These are phyloP conservation scores for Ceratothoa steindachneri DNA, from an alignment of 2,888 invertebrate species.

Conservation along the genomic window DNA sequence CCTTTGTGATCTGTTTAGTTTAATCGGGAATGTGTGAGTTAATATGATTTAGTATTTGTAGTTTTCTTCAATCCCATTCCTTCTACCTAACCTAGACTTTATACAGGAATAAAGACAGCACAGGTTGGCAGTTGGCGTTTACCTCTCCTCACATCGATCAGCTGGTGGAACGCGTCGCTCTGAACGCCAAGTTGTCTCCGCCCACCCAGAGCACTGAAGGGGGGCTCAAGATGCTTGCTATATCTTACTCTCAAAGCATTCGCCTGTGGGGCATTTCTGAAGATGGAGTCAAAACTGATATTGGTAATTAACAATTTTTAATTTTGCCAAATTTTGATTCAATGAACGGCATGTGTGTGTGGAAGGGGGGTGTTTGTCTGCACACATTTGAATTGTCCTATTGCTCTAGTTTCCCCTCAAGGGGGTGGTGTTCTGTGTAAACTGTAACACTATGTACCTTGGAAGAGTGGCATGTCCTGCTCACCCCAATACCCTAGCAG, in stretches of 20 bases:
- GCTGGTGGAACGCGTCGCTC: conserved; percentile 83
- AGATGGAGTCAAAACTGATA: conserved; percentile 68
- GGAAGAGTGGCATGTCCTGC: too few species aligned
- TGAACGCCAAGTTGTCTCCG: conserved; percentile 63
- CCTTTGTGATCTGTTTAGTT: too few species aligned
- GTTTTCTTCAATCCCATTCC: too few species aligned
- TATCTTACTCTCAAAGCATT: conserved; percentile 71
- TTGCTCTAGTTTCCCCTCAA: too few species aligned
- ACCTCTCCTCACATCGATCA: conserved; percentile 87
- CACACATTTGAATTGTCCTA: too few species aligned
- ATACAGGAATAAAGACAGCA: conserved; percentile 84
- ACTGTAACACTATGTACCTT: too few species aligned
- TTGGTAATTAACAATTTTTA: conserved; percentile 62
- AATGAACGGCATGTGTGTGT: neutral
- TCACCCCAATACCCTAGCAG: too few species aligned
- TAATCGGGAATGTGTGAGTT: too few species aligned
- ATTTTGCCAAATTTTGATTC: conserved; percentile 14
- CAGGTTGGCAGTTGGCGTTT: conserved; percentile 93
- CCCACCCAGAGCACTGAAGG: conserved; percentile 52
- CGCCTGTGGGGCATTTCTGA: conserved; percentile 75
- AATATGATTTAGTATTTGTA: too few species aligned
- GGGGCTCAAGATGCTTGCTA: conserved; percentile 73
- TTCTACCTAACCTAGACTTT: too few species aligned
- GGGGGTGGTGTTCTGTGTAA: too few species aligned
- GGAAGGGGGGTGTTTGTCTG: neutral